Conservation (phyloP, 2,113 vertebrate genomes). For the Clupea harengus region DNA sequence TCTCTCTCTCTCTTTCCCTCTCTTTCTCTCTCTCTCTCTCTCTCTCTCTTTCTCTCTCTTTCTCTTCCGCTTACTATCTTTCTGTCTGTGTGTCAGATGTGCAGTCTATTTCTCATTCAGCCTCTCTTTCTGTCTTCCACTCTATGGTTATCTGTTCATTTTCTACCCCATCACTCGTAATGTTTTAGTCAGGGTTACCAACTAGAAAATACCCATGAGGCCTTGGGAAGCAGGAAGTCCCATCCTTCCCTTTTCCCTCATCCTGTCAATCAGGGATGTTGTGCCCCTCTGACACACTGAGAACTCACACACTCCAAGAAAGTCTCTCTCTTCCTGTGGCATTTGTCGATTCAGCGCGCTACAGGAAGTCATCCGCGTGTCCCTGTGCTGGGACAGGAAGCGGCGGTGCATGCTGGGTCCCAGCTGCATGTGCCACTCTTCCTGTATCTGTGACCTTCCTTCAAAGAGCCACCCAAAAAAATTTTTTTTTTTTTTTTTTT, state of each 20-base stretch:
- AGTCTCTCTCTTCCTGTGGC: neutral
- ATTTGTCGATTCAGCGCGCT: constrained; percentile 36
- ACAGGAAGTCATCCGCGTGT: constrained; percentile 36
- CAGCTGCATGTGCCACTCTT: neutral
- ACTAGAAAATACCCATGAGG: neutral
- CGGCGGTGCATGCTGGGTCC: neutral
- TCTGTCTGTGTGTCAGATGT: neutral
- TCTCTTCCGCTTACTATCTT: neutral
- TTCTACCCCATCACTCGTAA: neutral
- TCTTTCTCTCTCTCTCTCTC: neutral
- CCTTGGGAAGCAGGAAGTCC: neutral
- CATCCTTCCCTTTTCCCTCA: neutral
- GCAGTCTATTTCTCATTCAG: neutral
- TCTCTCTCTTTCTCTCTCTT: neutral
- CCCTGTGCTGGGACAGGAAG: constrained; percentile 41
- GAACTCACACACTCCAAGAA: neutral
- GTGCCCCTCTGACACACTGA: neutral
- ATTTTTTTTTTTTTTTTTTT: constrained; percentile 7
- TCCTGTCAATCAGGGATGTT: neutral
- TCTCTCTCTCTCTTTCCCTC: neutral
- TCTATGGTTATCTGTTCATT: neutral
- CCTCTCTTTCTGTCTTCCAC: neutral
- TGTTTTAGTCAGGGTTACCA: neutral
- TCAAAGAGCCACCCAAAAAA: constrained; percentile 19
- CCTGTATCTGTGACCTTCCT: constrained; percentile 31